phyloP scores from a whole-genome alignment of 2,113 vertebrate species.

The Amia ocellicauda region DNA sequence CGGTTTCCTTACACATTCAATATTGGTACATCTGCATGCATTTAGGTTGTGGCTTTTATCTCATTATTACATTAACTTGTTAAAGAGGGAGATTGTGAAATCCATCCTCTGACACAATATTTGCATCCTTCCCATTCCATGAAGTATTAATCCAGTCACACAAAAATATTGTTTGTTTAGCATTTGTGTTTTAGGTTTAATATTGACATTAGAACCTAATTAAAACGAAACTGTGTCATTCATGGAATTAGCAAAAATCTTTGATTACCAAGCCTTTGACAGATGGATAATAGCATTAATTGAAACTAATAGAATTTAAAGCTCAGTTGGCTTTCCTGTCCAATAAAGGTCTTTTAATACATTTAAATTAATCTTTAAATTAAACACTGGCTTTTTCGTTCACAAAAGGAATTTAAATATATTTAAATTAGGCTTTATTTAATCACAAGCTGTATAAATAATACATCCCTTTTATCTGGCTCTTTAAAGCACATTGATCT shows the following conservation, averaged over 20 bases:
- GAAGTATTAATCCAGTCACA: neutral
- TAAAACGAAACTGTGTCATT: slow-evolving; percentile 24
- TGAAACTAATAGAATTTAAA: slow-evolving; percentile 28
- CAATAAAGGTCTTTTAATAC: slow-evolving; percentile 18
- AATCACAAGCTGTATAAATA: slow-evolving; percentile 22
- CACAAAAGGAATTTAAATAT: slow-evolving; percentile 16
- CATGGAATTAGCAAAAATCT: slow-evolving; percentile 17
- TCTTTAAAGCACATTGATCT: neutral
- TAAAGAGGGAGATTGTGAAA: neutral
- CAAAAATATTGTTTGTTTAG: neutral
- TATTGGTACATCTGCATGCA: too few species aligned
- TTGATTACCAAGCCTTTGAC: slow-evolving; percentile 19
- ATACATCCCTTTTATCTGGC: slow-evolving; percentile 16
- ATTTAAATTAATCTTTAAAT: slow-evolving; percentile 16
- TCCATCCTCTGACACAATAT: neutral
- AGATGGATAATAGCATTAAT: slow-evolving; percentile 37
- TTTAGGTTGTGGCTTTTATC: too few species aligned
- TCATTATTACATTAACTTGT: too few species aligned
- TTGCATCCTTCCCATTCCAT: neutral
- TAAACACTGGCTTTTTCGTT: neutral
- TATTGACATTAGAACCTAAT: slow-evolving; percentile 20
- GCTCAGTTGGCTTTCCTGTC: slow-evolving; percentile 17
- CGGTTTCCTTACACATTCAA: too few species aligned
- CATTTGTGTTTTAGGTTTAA: slow-evolving; percentile 4
- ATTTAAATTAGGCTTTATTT: slow-evolving; percentile 23